phyloP scores from a whole-genome alignment of 2,113 vertebrate species.

The Indri indri region DNA sequence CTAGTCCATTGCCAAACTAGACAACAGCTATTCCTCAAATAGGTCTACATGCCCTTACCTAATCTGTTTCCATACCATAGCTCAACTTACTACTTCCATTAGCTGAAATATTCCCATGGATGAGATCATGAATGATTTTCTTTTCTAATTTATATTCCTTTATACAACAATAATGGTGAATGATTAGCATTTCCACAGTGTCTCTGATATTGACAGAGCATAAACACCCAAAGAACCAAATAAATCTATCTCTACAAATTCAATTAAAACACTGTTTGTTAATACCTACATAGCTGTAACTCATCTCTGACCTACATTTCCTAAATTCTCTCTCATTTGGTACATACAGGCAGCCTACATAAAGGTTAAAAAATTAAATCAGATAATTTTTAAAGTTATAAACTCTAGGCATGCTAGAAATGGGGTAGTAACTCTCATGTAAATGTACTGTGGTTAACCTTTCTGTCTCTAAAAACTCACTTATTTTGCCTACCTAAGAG shows the following conservation, averaged over 20 bases:
- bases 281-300: neutral
- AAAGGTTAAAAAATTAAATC: conserved; percentile 29
- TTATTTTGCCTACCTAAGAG: neutral
- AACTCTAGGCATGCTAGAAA: conserved; percentile 15
- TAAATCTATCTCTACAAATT: neutral
- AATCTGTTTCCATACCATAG: neutral
- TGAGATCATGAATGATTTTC: neutral
- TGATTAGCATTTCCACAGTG: neutral
- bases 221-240: neutral
- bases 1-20: neutral
- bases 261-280: neutral
- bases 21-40: neutral
- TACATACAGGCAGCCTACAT: neutral
- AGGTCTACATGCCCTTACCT: neutral
- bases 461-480: neutral
- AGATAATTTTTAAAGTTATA: conserved; percentile 14
- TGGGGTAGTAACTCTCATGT: neutral
- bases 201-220: neutral
- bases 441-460: neutral
- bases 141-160: neutral
- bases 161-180: neutral
- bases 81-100: neutral
- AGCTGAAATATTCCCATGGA: neutral
- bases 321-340: neutral
- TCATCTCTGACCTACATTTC: neutral